These are phyloP conservation scores for Paradisaea rubra DNA, from an alignment of 2,113 vertebrate genomes.

Conservation along the genomic window DNA sequence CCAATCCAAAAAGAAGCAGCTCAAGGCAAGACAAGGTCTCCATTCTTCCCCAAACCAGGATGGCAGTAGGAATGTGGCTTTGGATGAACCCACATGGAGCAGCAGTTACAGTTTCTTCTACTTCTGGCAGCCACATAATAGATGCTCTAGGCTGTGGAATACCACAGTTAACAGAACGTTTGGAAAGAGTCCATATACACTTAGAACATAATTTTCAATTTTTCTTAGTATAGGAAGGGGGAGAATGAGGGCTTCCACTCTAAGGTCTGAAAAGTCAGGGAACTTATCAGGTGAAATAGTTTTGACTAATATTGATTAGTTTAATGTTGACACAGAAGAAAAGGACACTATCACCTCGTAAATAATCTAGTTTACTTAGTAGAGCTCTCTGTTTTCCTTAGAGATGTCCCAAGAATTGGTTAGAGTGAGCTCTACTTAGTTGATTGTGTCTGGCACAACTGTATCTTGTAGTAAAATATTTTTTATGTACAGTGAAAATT, in stretches of 20 bases:
- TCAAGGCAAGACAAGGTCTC: background rate
- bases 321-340: background rate
- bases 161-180: background rate
- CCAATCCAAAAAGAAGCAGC: background rate
- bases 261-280: background rate
- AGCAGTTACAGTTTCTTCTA: background rate
- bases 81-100: background rate
- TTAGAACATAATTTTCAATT: background rate
- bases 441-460: background rate
- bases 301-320: background rate
- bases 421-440: background rate
- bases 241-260: background rate
- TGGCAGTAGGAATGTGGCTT: background rate
- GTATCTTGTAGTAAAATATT: background rate
- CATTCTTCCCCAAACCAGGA: background rate
- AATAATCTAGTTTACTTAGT: background rate
- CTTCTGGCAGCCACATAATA: background rate
- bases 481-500: background rate
- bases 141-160: background rate
- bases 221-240: background rate
- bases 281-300: background rate
- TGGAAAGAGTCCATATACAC: background rate
- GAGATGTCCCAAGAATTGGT: background rate
- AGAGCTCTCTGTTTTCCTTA: background rate
- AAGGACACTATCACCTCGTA: background rate